Evolutionary conservation across 1,140 invertebrate genomes (phyloP).

Genomic region (Wiebesia pumilae): DNA sequence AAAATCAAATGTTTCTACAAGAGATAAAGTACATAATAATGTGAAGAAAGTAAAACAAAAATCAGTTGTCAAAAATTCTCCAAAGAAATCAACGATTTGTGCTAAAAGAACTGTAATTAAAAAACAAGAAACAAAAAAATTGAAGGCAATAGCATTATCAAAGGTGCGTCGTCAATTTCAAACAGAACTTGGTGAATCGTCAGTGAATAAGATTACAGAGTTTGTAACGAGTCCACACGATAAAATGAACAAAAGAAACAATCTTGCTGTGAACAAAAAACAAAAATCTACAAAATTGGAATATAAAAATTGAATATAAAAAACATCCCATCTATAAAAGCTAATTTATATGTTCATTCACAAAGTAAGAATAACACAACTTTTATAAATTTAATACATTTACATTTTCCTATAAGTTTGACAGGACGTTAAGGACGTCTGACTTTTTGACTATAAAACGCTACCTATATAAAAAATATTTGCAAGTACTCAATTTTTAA

Average conservation of each 20-base stretch:
- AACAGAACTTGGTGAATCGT: neutral
- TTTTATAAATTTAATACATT: too few species aligned
- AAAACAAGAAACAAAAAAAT: conserved; percentile 19
- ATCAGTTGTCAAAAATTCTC: neutral
- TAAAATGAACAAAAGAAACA: neutral
- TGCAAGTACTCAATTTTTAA: too few species aligned
- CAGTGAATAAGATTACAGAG: neutral
- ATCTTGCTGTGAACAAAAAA: neutral
- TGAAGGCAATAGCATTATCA: neutral
- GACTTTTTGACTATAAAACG: too few species aligned
- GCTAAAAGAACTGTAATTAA: conserved; percentile 9
- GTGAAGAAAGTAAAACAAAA: neutral
- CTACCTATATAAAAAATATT: too few species aligned
- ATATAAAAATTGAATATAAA: neutral
- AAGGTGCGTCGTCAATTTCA: conserved; percentile 5
- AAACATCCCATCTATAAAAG: conserved; percentile 3
- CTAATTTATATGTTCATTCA: too few species aligned
- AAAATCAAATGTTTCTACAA: conserved; percentile 7
- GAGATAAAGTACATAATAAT: neutral
- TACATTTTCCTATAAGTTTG: too few species aligned
- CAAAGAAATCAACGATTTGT: neutral
- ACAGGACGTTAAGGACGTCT: too few species aligned
- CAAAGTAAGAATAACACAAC: too few species aligned
- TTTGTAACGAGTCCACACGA: neutral
- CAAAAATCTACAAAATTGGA: neutral